Conservation (phyloP, 2,113 vertebrate genomes). For the Probosciger aterrimus region DNA sequence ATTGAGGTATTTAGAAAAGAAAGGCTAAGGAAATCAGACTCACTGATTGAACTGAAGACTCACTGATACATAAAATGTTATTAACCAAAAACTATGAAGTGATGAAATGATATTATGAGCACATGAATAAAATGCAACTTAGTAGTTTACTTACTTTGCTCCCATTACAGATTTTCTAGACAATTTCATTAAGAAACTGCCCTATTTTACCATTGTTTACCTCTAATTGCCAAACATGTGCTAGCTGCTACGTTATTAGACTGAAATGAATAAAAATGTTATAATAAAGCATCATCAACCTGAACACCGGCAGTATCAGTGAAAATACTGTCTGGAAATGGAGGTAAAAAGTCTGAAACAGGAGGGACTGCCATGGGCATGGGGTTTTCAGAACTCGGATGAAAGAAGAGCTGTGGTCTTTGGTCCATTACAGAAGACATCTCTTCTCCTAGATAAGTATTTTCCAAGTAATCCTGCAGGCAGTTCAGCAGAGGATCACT, state of each 20-base stretch:
- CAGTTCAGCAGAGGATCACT: neutral
- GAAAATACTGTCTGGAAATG: neutral
- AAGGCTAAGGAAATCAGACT: neutral
- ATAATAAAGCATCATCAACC: neutral
- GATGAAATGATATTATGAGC: neutral
- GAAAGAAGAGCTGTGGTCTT: neutral
- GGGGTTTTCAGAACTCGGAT: neutral
- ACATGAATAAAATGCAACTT: neutral
- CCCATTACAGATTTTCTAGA: neutral
- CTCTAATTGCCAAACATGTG: neutral
- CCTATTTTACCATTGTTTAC: neutral
- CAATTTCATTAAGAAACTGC: neutral
- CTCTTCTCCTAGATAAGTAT: neutral
- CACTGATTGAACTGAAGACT: neutral
- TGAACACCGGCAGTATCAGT: neutral
- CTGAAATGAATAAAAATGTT: neutral
- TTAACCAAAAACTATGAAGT: neutral
- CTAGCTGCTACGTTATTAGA: neutral
- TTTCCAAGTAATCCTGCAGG: neutral
- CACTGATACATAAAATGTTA: neutral
- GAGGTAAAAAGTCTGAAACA: neutral
- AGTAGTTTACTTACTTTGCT: neutral
- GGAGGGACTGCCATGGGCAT: neutral
- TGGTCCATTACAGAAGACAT: neutral
- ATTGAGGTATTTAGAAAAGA: neutral